Percentiles rank a stretch among this genome's conserved stretches.
Conservation (phyloP, 2,113 vertebrate genomes). For the Passer domesticus region DNA sequence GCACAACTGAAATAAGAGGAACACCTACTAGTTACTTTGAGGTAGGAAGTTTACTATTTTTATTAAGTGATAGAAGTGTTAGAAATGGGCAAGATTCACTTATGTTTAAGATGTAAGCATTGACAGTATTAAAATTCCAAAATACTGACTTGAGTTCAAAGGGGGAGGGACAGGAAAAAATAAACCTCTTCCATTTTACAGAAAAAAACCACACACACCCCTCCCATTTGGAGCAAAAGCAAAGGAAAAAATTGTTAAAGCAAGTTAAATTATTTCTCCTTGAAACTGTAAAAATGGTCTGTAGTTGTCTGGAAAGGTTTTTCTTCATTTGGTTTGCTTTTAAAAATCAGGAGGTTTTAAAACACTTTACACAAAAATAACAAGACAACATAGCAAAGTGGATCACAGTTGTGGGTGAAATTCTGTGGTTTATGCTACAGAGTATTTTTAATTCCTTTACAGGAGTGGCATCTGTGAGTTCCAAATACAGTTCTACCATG, state of each 20-base stretch:
- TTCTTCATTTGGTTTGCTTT: not conserved
- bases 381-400: rapidly evolving
- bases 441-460: not conserved
- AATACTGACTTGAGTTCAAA: not conserved
- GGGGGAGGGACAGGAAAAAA: not conserved
- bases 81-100: not conserved
- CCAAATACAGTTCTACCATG: not conserved
- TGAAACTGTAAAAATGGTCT: not conserved
- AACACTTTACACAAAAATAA: not conserved
- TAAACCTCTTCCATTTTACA: not conserved
- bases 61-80: not conserved
- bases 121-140: not conserved
- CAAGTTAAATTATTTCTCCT: not conserved
- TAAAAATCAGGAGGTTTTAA: not conserved
- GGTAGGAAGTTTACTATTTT: not conserved
- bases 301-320: not conserved
- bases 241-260: not conserved
- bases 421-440: not conserved
- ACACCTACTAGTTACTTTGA: not conserved
- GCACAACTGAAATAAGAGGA: constrained; percentile 82
- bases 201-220: not conserved
- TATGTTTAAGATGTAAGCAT: not conserved
- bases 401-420: not conserved
- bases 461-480: not conserved
- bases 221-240: not conserved